Base-by-base conservation (phyloP, 2,797 vertebrate genomes). In the Tauraco hartlaubi region DNA sequence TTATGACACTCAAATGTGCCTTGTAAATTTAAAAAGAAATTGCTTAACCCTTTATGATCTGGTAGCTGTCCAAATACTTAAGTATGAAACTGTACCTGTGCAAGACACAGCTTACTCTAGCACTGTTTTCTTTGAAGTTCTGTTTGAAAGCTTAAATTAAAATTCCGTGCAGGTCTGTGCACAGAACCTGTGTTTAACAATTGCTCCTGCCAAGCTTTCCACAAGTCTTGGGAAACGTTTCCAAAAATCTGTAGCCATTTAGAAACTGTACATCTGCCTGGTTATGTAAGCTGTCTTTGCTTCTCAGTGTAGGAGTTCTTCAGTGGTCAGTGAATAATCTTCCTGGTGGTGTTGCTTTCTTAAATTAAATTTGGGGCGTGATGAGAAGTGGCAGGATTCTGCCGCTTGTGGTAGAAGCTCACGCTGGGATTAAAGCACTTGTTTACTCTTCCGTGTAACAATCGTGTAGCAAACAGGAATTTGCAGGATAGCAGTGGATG, bases 181-280 rank as follows among this genome's bases (percentile, higher is more conserved):
- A 84, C 39, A 74, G 91, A 86, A 62, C 92, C 73, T 73, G 55
- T 89, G 84, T 93, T 91, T 89, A 93, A 74, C 67, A 67, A 16
- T 79, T 67, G 56, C 46, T 94, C 44, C 67, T 92, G 93, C 92
- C 93, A 96, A 94, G 59, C 72, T 96, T 96, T 95, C 88, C 78
- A 18, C 77, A 85, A 55, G 31, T 14, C 71, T 82, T 78, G 55
- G 93, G 84, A 88, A 89, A 33, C 29, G 67, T 52, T 87, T 92
- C 88, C 79, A 92, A 61, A 95, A 89, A 79, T 54, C 85, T 92
- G 85, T 86, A 94, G 41, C 83, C 54, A 16, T 79, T 48, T 52
- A 84, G 90, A 86, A 90, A 77, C 41, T 51, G 80, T 88, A 46
- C 88, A 79, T 92, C 90, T 96, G 90, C 54, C 62, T 81, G 73